Percentiles rank a stretch among this genome's conserved stretches.
phyloP scores from a whole-genome alignment of 2,797 vertebrate genomes.

The Chelon labrosus region DNA sequence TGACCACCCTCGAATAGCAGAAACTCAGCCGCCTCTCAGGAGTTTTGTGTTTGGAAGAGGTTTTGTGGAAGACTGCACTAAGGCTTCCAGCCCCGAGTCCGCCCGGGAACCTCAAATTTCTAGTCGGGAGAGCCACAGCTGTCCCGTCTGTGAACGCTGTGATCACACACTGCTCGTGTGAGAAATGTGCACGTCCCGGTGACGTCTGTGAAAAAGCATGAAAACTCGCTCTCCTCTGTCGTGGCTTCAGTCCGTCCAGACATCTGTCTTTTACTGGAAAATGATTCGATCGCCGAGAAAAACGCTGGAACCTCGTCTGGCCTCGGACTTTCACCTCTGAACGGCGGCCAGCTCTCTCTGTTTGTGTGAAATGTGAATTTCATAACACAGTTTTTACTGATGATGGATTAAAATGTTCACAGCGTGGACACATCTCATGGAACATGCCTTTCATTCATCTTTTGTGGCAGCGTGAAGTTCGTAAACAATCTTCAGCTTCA shows the following conservation, averaged over 20 bases:
- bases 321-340: slow-evolving; percentile 46
- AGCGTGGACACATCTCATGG: neutral
- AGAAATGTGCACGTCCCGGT: slow-evolving; percentile 2
- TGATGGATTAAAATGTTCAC: slow-evolving; percentile 30
- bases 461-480: slow-evolving; percentile 10
- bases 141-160: slow-evolving; percentile 32
- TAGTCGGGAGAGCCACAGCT: slow-evolving; percentile 30
- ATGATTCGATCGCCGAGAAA: slow-evolving; percentile 62
- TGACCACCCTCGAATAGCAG: slow-evolving; percentile 67
- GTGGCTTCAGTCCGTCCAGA: slow-evolving; percentile 25
- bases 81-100: slow-evolving; percentile 16
- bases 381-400: slow-evolving; percentile 18
- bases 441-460: neutral
- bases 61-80: slow-evolving; percentile 7
- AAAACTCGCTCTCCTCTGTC: slow-evolving; percentile 1
- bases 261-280: slow-evolving; percentile 62
- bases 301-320: slow-evolving; percentile 48
- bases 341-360: slow-evolving; percentile 23
- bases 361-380: slow-evolving; percentile 36
- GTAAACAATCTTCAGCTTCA: neutral
- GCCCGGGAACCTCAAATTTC: neutral
- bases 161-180: slow-evolving; percentile 20
- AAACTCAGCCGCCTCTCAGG: slow-evolving; percentile 49
- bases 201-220: slow-evolving; percentile 12
- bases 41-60: slow-evolving; percentile 42